phyloP scores from a whole-genome alignment of 2,888 invertebrate genomes.

The Agonum fuliginosum region DNA sequence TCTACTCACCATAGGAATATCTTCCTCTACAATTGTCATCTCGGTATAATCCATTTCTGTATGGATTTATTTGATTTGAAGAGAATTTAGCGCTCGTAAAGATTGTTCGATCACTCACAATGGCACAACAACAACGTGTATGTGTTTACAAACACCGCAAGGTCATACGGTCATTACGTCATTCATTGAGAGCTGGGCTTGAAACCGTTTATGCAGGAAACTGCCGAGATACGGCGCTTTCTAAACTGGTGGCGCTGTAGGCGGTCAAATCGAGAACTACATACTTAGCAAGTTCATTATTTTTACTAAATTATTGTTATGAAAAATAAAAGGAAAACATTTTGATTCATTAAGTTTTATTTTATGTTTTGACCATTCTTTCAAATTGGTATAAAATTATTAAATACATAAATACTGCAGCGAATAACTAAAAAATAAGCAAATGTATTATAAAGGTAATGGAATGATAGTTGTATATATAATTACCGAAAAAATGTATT shows the following conservation, averaged over 20 bases:
- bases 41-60: slow-evolving; percentile 39
- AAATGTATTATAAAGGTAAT: not conserved
- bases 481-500: not conserved
- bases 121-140: slow-evolving; percentile 74
- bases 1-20: slow-evolving; percentile 51
- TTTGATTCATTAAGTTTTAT: not conserved
- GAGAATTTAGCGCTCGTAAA: slow-evolving; percentile 2
- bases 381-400: not conserved
- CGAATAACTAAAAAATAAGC: not conserved
- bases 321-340: too few species aligned
- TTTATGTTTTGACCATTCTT: too few species aligned
- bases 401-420: too few species aligned
- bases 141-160: slow-evolving; percentile 87
- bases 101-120: slow-evolving; percentile 47
- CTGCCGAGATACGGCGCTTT: not conserved
- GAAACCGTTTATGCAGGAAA: not conserved
- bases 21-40: slow-evolving; percentile 54
- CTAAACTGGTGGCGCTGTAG: not conserved
- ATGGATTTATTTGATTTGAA: slow-evolving; percentile 3
- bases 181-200: not conserved
- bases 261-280: not conserved
- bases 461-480: not conserved
- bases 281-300: not conserved
- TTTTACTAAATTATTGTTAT: not conserved
- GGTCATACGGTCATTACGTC: slow-evolving; percentile 76